Conservation (phyloP, 2,888 invertebrate genomes). For the Tenthredo scrophulariae region DNA sequence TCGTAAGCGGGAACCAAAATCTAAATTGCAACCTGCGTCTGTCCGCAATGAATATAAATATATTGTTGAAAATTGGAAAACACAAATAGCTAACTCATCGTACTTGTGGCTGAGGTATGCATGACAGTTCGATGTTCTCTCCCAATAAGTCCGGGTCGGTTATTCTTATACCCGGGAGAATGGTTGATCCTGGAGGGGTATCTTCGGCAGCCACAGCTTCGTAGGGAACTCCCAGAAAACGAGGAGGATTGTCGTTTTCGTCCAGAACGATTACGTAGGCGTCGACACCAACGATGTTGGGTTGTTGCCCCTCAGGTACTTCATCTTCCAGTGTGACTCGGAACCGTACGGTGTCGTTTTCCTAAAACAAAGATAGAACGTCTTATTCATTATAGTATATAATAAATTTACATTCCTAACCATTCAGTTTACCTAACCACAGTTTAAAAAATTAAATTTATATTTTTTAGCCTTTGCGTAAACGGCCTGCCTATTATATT, state of each 20-base stretch:
- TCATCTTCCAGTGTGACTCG: conserved; percentile 90
- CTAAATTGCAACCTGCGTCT: neutral
- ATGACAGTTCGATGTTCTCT: conserved; percentile 88
- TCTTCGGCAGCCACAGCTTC: conserved; percentile 90
- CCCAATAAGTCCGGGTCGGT: conserved; percentile 91
- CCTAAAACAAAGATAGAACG: conserved; percentile 79
- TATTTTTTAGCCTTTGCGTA: neutral
- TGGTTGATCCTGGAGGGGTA: conserved; percentile 85
- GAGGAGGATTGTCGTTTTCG: conserved; percentile 93
- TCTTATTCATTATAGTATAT: neutral
- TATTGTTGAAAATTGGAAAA: neutral
- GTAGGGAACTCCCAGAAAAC: conserved; percentile 86
- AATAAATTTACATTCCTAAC: neutral
- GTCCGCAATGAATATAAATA: neutral
- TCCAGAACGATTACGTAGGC: conserved; percentile 92
- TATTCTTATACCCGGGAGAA: conserved; percentile 86
- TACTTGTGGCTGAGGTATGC: conserved; percentile 80
- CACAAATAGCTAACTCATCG: neutral
- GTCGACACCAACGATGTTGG: conserved; percentile 87
- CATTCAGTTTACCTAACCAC: too few relatives aligned
- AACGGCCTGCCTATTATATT: neutral
- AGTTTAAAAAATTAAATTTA: neutral
- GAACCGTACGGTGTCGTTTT: conserved; percentile 89
- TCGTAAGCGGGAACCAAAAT: neutral
- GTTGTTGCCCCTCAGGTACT: conserved; percentile 80